Percentiles rank a stretch among this genome's conserved stretches.
Conservation (phyloP, 2,113 vertebrate species). For the Sylvilagus bachmani region DNA sequence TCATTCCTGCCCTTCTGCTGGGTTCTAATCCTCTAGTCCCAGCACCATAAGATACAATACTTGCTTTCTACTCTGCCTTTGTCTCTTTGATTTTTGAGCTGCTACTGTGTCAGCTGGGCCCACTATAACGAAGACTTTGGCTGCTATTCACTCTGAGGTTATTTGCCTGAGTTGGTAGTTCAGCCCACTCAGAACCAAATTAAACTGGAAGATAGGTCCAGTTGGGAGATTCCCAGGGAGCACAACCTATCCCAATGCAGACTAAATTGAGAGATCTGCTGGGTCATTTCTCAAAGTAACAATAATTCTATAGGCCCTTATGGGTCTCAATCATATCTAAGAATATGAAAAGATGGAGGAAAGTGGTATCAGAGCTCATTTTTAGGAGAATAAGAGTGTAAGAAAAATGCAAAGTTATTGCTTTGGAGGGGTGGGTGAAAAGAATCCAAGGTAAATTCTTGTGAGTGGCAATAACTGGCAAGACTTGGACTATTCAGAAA, state of each 20-base stretch:
- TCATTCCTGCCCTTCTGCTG: not conserved
- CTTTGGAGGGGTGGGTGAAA: not conserved
- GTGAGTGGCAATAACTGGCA: not conserved
- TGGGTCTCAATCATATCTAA: not conserved
- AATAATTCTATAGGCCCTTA: not conserved
- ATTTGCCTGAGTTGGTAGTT: constrained; percentile 36
- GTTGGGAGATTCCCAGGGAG: not conserved
- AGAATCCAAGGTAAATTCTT: not conserved
- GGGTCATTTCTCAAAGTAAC: not conserved
- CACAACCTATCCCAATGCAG: not conserved
- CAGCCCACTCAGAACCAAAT: constrained; percentile 37
- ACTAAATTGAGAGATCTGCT: not conserved
- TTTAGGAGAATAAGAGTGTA: not conserved
- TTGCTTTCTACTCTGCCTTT: not conserved
- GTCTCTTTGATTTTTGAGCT: not conserved
- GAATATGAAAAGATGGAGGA: constrained; percentile 6
- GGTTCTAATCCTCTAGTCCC: not conserved
- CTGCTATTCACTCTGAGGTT: not conserved
- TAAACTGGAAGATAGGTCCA: not conserved
- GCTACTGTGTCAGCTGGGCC: not conserved
- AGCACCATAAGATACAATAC: not conserved
- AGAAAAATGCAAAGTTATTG: not conserved
- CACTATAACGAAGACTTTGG: constrained; percentile 6
- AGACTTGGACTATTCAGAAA: not conserved
- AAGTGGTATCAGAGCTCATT: not conserved